Base-by-base conservation (phyloP, 2,888 invertebrate species). In the Catocala nupta region DNA sequence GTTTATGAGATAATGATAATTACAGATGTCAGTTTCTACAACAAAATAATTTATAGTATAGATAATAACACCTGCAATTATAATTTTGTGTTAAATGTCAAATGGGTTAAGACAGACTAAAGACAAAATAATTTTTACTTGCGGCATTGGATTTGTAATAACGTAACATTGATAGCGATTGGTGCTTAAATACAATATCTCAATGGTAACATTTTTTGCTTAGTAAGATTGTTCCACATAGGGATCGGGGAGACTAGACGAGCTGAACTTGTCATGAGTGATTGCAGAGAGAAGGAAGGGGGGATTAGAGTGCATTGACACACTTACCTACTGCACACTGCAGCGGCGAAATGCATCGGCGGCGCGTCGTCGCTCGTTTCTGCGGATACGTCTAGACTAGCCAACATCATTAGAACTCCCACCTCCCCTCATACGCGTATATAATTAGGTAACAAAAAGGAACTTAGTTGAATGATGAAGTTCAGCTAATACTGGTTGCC, bases 301-400 rank as follows among this genome's bases (percentile, higher is more conserved):
- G 90, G 90, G 91, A 89, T 87, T 84, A 84, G 90, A 93, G 93
- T 93, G 91, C 93, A 92, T 92, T 90, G 93, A 90, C 93, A 91
- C 81, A 94, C 92, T 94, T 94, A 93, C 93, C 93, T 91, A 93
- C 90, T 91, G 90, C 88, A 87, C 83, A 86, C 84, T 90, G 92
- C 90, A 89, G 83, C 84, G 81, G 90, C 92, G 90, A 92, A 92
- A 92, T 91, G 91, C 92, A 89, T 82, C 82, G 85, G 80, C 85
- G 82, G 82, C 85, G 85, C 80, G 84, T 82, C 87, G 87, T 81
- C 86, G 84, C 82, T 84, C 78, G 81, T 85, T 87, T 87, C 89
- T 87, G 85, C 84, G 86, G 85, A 87, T 87, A 79, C 76, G 73
- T 69, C 75, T 74, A 77, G 75, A 71, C 77, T 78, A 78, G 67